Base-by-base conservation (phyloP, 2,797 vertebrate species). In the Nyctalus aviator region DNA sequence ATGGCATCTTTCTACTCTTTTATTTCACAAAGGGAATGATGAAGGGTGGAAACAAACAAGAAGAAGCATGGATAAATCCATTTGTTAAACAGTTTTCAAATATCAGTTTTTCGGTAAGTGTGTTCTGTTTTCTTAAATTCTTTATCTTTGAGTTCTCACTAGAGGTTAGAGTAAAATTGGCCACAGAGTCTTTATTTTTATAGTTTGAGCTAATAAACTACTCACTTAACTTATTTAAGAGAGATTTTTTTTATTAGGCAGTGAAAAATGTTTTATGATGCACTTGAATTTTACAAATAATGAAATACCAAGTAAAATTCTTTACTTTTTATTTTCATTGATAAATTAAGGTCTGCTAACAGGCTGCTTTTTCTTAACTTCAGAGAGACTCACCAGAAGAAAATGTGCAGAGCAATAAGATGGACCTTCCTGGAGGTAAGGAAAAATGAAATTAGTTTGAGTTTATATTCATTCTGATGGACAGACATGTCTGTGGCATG, bases 311-410 rank as follows among this genome's bases (percentile, higher is more conserved):
- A 89, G 25, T 62, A 59, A 85, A 84, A 35, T 68, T 78, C 32
- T 91, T 88, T 15, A 6, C 68, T 87, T 75, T 41, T 59, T 41
- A 18, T 81, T 96, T 88, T 37, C 35, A 15, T 69, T 93, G 48
- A 27, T 69, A 68, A 94, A 53, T 73, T 27, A 88, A 91, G 35
- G 6, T 76, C 25, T 94, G 27, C 87, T 81, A 68, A 81, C 81
- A 75, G 77, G 79, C 53, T 25, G 76, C 27, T 8, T 93, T 97
- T 97, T 97, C 44, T 77, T 96, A 48, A 57, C 96, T 97, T 85
- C 98, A 99, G 99, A 99, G 99, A 98, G 99, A 99, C 96, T 99
- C 99, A 76, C 98, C 99, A 96, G 99, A 99, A 81, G 99, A 99
- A 97, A 98, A 98, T 95, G 98, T 99, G 98, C 99, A 99, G 98